Conservation (phyloP, 2,888 invertebrate genomes). For the Philereme vetulata region DNA sequence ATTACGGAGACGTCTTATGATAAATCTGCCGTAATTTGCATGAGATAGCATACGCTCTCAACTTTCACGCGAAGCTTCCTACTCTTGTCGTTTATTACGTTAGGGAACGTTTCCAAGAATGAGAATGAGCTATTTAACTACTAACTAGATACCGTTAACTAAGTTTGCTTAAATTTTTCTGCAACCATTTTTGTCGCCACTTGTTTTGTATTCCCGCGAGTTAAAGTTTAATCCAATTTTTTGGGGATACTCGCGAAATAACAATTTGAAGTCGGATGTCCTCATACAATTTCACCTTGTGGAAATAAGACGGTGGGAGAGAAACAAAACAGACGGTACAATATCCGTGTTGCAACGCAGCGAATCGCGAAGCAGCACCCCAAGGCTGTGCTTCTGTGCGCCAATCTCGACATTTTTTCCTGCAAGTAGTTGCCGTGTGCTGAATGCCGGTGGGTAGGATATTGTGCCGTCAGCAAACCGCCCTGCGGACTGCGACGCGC, state of each 20-base stretch:
- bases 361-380: constrained; percentile 74
- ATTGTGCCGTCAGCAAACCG: constrained; percentile 74
- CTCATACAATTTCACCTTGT: constrained; percentile 70
- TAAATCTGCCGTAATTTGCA: constrained; percentile 84
- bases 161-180: constrained; percentile 57
- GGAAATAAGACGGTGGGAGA: constrained; percentile 78
- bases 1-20: constrained; percentile 83
- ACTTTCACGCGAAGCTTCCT: constrained; percentile 81
- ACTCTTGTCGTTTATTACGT: constrained; percentile 82
- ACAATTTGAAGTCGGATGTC: constrained; percentile 67
- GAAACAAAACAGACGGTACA: constrained; percentile 79
- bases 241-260: constrained; percentile 59
- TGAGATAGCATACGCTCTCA: constrained; percentile 84
- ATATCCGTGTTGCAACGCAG: constrained; percentile 78
- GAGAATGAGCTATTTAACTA: constrained; percentile 81
- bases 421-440: constrained; percentile 45
- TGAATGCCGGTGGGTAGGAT: constrained; percentile 55
- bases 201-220: constrained; percentile 42
- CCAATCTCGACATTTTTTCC: constrained; percentile 79
- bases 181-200: constrained; percentile 46
- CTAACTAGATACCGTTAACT: constrained; percentile 73
- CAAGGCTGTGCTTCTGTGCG: constrained; percentile 68
- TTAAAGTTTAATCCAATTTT: constrained; percentile 51
- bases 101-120: constrained; percentile 80
- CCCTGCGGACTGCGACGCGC: constrained; percentile 73